phyloP scores from a whole-genome alignment of 2,888 invertebrate species.

The Orchesellides sinensis region DNA sequence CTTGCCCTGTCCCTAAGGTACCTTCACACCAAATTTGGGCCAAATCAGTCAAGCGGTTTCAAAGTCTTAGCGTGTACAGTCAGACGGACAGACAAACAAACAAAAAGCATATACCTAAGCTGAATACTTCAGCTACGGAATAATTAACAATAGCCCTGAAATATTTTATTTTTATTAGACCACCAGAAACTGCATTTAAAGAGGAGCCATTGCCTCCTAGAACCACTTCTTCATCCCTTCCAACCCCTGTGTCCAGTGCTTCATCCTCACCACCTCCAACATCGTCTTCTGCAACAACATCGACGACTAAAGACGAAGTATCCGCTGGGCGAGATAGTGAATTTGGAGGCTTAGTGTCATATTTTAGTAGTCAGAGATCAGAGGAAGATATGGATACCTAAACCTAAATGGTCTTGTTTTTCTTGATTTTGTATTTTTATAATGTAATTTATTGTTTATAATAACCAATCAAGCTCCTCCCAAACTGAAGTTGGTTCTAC shows the following conservation, averaged over 20 bases:
- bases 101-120: too few species aligned
- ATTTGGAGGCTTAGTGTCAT: constrained; percentile 93
- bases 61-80: too few species aligned
- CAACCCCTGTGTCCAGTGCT: constrained; percentile 55
- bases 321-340: constrained; percentile 81
- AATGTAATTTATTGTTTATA: constrained; percentile 41
- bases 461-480: background rate
- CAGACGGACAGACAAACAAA: too few species aligned
- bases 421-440: constrained; percentile 62
- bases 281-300: constrained; percentile 39
- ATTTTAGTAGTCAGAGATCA: constrained; percentile 90
- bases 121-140: too few species aligned
- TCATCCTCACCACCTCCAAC: constrained; percentile 55
- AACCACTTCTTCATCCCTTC: constrained; percentile 48
- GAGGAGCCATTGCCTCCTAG: constrained; percentile 61
- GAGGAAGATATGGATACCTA: constrained; percentile 92
- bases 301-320: constrained; percentile 76
- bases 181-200: constrained; percentile 69
- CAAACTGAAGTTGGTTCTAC: background rate
- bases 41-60: too few species aligned
- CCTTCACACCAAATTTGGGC: too few species aligned
- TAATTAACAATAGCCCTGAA: too few species aligned
- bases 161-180: constrained; percentile 39
- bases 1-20: too few species aligned
- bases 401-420: constrained; percentile 76